Conservation (phyloP, 2,888 invertebrate genomes). For the Trisateles emortualis region DNA sequence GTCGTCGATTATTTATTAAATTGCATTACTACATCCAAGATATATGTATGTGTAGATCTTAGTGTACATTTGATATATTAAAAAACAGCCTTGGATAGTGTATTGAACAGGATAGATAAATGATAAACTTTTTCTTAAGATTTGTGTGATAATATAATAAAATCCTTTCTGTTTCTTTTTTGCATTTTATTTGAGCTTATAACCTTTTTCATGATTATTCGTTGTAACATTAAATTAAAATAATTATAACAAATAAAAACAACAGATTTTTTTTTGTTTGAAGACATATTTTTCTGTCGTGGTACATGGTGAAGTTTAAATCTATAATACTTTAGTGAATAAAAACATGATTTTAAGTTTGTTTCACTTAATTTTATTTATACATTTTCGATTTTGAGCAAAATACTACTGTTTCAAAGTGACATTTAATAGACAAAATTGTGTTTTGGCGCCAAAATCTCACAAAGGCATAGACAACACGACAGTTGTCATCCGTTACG, state of each 20-base stretch:
- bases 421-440: conserved; percentile 12
- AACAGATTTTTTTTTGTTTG: background rate
- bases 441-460: conserved; percentile 34
- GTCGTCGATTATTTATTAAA: conserved; percentile 25
- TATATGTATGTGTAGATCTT: background rate
- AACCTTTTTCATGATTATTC: conserved; percentile 5
- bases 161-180: background rate
- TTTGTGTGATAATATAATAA: conserved; percentile 1
- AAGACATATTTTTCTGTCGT: background rate
- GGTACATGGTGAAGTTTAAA: background rate
- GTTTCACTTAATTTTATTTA: conserved; percentile 22
- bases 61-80: conserved; percentile 10
- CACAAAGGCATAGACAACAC: conserved; percentile 55
- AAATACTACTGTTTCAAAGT: conserved; percentile 30
- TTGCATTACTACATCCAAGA: too few species aligned
- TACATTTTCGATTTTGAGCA: conserved; percentile 43
- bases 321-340: conserved; percentile 8
- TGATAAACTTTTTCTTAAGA: background rate
- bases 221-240: conserved; percentile 12
- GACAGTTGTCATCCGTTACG: conserved; percentile 61
- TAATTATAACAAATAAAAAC: conserved; percentile 1
- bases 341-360: conserved; percentile 20
- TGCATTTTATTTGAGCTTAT: conserved; percentile 8
- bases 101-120: conserved; percentile 10
- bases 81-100: conserved; percentile 9